Conservation (phyloP, 37 sponge, comb jelly and placozoan species). For the Agelas oroides region DNA sequence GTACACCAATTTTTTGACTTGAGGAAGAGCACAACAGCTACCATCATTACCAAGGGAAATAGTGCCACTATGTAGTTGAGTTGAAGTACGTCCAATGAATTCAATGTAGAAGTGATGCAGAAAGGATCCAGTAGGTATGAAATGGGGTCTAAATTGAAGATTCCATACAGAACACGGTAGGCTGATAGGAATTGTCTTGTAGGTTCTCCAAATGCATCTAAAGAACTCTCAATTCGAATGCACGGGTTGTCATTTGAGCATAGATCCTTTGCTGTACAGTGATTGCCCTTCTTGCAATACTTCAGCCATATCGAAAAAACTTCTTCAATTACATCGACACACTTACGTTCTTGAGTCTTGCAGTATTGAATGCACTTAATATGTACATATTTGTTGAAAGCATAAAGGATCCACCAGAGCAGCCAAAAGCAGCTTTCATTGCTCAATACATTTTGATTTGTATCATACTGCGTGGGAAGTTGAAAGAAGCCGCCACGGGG, state of each 20-base stretch:
- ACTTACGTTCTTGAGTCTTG: slow-evolving; percentile 41
- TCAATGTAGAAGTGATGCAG: slow-evolving; percentile 32
- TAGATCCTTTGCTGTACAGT: slow-evolving; percentile 2
- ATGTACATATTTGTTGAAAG: slow-evolving; percentile 32
- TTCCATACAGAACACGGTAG: slow-evolving; percentile 49
- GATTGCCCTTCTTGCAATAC: slow-evolving; percentile 8
- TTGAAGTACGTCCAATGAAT: slow-evolving; percentile 22
- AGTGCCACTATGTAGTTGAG: slow-evolving; percentile 48
- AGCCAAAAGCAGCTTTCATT: not conserved
- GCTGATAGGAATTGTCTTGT: not conserved
- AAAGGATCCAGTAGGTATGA: not conserved
- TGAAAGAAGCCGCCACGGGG: no score
- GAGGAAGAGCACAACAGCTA: slow-evolving; percentile 3
- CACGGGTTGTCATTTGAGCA: no score
- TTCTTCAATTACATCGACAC: slow-evolving; percentile 39
- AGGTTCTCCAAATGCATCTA: no score
- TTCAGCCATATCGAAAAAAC: slow-evolving; percentile 42
- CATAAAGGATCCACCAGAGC: not conserved
- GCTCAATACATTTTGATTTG: not conserved
- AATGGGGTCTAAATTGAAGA: slow-evolving; percentile 62
- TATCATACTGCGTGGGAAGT: no score
- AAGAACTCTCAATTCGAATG: no score
- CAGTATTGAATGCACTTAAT: slow-evolving; percentile 34
- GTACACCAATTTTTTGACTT: slow-evolving; percentile 25
- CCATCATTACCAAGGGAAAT: slow-evolving; percentile 59